phyloP scores from a whole-genome alignment of 2,888 invertebrate species.

The Chouioia cunea region DNA sequence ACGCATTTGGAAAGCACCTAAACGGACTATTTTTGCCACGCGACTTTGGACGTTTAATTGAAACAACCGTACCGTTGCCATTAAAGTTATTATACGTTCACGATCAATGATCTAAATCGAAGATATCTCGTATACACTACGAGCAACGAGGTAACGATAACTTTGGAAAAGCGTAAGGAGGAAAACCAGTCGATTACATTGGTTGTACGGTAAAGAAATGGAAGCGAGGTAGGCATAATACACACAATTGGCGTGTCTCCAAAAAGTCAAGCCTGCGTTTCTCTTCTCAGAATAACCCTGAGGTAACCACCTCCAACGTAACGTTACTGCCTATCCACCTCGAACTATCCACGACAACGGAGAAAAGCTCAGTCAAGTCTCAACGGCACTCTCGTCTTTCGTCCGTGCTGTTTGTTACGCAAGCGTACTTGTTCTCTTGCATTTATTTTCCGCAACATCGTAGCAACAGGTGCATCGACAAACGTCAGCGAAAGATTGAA shows the following conservation, averaged over 20 bases:
- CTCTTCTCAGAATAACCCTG: conserved; percentile 66
- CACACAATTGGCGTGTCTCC: conserved; percentile 55
- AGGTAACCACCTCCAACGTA: conserved; percentile 63
- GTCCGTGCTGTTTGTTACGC: neutral
- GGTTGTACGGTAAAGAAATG: conserved; percentile 22
- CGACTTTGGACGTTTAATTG: too few species aligned
- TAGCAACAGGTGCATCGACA: too few species aligned
- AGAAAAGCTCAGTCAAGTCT: conserved; percentile 24
- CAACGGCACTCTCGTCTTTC: neutral
- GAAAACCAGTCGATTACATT: too few species aligned
- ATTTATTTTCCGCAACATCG: conserved; percentile 32
- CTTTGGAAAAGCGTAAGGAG: too few species aligned
- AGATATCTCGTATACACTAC: too few species aligned
- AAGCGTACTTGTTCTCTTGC: conserved; percentile 56
- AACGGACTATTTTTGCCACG: conserved; percentile 34
- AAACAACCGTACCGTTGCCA: too few species aligned
- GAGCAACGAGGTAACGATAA: too few species aligned
- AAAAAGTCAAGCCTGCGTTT: conserved; percentile 48
- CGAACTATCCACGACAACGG: neutral
- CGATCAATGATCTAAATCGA: too few species aligned
- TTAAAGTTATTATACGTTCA: too few species aligned
- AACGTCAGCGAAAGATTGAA: too few species aligned
- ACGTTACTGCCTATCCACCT: neutral
- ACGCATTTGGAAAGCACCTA: neutral
- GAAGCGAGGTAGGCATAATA: too few species aligned